phyloP scores from a whole-genome alignment of 2,797 vertebrate species.

The Dicrostonyx torquatus region DNA sequence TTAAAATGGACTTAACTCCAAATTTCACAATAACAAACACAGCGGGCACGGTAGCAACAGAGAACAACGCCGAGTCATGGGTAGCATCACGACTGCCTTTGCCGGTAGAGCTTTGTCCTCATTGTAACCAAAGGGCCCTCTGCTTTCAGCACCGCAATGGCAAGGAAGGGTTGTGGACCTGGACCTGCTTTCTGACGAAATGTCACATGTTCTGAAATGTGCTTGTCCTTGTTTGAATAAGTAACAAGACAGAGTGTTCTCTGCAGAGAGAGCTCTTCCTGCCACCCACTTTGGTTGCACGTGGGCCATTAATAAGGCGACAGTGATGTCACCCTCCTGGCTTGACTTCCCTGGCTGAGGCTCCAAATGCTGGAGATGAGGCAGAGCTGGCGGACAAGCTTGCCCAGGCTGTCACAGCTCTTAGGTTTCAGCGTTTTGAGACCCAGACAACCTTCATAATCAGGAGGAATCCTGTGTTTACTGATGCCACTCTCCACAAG shows the following conservation, averaged over 20 bases:
- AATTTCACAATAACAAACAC: conserved; percentile 34
- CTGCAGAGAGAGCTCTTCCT: conserved; percentile 18
- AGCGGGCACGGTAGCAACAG: background rate
- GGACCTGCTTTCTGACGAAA: conserved; percentile 51
- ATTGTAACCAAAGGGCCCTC: background rate
- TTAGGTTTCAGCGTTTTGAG: conserved; percentile 7
- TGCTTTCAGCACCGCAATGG: background rate
- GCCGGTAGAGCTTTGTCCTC: background rate
- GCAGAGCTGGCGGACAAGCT: background rate
- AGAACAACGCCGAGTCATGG: background rate
- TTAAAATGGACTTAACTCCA: conserved; percentile 1
- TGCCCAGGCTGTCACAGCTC: background rate
- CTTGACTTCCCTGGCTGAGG: conserved; percentile 35
- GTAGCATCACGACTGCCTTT: background rate
- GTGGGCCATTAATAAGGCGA: conserved; percentile 48
- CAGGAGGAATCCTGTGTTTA: background rate
- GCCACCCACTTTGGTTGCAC: conserved; percentile 46
- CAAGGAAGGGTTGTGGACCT: background rate
- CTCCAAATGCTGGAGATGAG: background rate
- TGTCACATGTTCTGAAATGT: conserved; percentile 50
- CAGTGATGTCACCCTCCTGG: conserved; percentile 73
- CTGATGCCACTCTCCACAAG: background rate
- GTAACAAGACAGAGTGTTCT: conserved; percentile 61
- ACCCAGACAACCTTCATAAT: background rate
- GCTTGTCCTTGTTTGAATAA: conserved; percentile 65